phyloP scores from a whole-genome alignment of 2,888 invertebrate species.

The Horisme vitalbata region DNA sequence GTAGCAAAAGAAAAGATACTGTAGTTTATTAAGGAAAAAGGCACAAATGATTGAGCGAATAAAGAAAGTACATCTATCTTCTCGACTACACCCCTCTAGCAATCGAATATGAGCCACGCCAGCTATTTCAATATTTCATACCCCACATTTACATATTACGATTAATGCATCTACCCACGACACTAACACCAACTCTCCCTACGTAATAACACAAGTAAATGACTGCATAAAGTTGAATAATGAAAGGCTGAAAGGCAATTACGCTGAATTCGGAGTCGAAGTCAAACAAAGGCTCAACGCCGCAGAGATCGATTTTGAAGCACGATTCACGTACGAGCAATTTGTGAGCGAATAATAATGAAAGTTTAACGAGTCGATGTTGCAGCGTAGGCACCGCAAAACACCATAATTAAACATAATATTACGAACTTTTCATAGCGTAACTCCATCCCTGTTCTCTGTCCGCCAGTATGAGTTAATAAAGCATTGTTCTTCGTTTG shows the following conservation, averaged over 20 bases:
- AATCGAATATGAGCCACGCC: conserved; percentile 59
- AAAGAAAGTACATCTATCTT: conserved; percentile 16
- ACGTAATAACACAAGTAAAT: conserved; percentile 80
- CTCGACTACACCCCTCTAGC: conserved; percentile 24
- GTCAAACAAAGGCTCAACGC: conserved; percentile 77
- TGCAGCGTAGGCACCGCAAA: conserved; percentile 51
- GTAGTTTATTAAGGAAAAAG: not conserved
- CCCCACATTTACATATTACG: conserved; percentile 78
- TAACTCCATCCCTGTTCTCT: conserved; percentile 47
- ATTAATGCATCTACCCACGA: conserved; percentile 81
- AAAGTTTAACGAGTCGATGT: conserved; percentile 77
- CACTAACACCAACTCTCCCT: conserved; percentile 75
- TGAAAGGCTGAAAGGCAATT: conserved; percentile 82
- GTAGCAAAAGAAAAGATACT: conserved; percentile 64
- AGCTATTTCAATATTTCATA: conserved; percentile 78
- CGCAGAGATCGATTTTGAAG: conserved; percentile 75
- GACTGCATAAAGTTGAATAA: conserved; percentile 82
- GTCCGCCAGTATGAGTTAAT: conserved; percentile 43
- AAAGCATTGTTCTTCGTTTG: conserved; percentile 53
- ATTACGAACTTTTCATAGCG: conserved; percentile 64
- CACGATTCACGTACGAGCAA: conserved; percentile 79
- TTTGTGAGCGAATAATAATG: conserved; percentile 78
- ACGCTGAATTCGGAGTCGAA: conserved; percentile 80
- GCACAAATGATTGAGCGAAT: not conserved
- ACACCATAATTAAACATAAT: too few relatives aligned